phyloP scores from a whole-genome alignment of 1,140 invertebrate genomes.

The Apolygus lucorum region DNA sequence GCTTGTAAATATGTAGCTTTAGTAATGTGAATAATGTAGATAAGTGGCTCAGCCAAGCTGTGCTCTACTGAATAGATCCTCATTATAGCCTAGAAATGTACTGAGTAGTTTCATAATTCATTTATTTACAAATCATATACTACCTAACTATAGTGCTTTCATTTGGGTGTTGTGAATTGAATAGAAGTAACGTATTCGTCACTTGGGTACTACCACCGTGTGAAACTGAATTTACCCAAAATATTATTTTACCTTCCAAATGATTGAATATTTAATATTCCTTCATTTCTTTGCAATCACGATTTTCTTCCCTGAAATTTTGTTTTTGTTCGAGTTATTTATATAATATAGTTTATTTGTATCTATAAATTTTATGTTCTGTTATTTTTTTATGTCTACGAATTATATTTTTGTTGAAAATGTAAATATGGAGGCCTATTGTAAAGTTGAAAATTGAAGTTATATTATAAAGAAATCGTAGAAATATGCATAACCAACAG shows the following conservation, averaged over 20 bases:
- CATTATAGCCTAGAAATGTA: no score
- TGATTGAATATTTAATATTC: neutral
- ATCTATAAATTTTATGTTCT: neutral
- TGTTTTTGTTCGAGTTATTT: neutral
- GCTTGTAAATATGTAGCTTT: no score
- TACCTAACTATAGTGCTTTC: neutral
- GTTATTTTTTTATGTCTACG: neutral
- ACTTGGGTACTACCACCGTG: neutral
- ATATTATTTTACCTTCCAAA: neutral
- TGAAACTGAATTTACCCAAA: neutral
- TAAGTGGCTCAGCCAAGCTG: no score
- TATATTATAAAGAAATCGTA: no score
- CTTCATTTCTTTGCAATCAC: neutral
- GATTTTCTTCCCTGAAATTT: neutral
- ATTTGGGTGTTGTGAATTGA: neutral
- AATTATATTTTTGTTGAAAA: neutral
- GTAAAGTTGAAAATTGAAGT: no score
- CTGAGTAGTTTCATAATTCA: neutral
- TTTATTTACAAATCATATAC: neutral
- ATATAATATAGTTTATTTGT: neutral
- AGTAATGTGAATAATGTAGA: no score
- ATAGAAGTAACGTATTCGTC: neutral
- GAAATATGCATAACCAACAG: no score
- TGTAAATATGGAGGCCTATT: no score
- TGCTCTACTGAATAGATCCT: no score